phyloP scores from a whole-genome alignment of 2,797 vertebrate species.

The Characodon lateralis region DNA sequence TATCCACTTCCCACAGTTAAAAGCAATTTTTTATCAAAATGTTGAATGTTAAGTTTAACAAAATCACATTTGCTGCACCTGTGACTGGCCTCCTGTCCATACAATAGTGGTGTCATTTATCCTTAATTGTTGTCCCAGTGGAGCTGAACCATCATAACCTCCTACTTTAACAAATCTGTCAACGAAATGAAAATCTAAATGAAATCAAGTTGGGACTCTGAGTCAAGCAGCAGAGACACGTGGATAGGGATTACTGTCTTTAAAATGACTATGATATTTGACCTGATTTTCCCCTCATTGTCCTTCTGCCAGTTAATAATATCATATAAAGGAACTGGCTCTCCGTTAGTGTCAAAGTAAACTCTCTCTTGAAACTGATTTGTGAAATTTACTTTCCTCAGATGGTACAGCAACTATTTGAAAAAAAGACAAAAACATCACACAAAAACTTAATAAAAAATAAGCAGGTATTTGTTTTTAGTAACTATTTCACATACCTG shows the following conservation, averaged over 20 bases:
- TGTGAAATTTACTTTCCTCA: conserved; percentile 77
- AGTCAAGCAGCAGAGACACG: not conserved
- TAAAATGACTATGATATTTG: not conserved
- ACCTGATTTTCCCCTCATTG: conserved; percentile 62
- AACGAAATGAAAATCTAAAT: not conserved
- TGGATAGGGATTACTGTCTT: not conserved
- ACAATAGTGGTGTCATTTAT: conserved; percentile 64
- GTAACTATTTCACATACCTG: conserved; percentile 36
- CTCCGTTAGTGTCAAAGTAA: conserved; percentile 77
- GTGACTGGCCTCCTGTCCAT: conserved; percentile 68
- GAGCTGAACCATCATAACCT: conserved; percentile 78
- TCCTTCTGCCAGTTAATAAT: conserved; percentile 81
- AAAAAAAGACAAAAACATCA: not conserved
- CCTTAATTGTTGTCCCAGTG: conserved; percentile 62
- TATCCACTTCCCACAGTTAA: not conserved
- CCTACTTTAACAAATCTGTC: conserved; percentile 78
- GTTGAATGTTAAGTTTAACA: not conserved
- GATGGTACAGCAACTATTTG: conserved; percentile 70
- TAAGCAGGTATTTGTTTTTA: not conserved
- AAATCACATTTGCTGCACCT: conserved; percentile 49
- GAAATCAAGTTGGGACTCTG: not conserved
- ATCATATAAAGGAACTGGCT: conserved; percentile 80
- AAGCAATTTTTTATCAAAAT: not conserved
- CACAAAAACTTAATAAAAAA: not conserved
- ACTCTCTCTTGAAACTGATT: conserved; percentile 78